Base-by-base conservation (phyloP, 2,113 vertebrate species). In the Prunella fulvescens region DNA sequence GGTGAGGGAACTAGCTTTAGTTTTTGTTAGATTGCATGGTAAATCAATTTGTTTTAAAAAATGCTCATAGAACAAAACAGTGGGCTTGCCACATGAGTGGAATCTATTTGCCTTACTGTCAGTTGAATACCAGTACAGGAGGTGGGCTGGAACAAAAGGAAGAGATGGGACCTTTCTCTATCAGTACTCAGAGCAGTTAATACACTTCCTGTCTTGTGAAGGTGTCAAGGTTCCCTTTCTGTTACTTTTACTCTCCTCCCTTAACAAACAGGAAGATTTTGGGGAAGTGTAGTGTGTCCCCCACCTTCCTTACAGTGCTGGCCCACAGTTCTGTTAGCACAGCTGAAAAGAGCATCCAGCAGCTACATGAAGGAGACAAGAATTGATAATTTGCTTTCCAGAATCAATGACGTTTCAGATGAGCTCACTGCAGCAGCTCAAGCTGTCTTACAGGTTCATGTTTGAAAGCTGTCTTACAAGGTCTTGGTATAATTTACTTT, bases 241-340 rank as follows among this genome's bases (percentile, higher is more conserved):
- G 0, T 82, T 66, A 31, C 39, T 79, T 66, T 14, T 35, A 14
- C 29, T 42, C 3, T 80, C 16, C 44, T 76, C 14, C 20, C 7
- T 47, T 47, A 48, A 42, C 20, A 54, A 62, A 60, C 31, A 44
- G 19, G 20, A 57, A 5, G 81, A 25, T 56, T 82, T 70, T 66
- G 28, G 37, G 51, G 18, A 54, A 26, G 9, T 14, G 33, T 44
- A 12, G 15, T 12, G 4, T 18, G 6, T 89, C 66, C 57, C 35
- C 10, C 28, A 16, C 2, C 2, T 47, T 40, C 47, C 51, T 65
- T 53, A 11, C 14, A 62, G 65, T 0, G 0, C 56, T 86, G 35
- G 37, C 9, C 6, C 31, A 29, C 62, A 25, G 24, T 58, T 71
- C 33, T 6, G 6, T 54, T 79, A 1, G 2, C 40, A 19, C 24